Evolutionary conservation across 2,113 vertebrate species (phyloP).

Genomic region (Phrynosoma platyrhinos): DNA sequence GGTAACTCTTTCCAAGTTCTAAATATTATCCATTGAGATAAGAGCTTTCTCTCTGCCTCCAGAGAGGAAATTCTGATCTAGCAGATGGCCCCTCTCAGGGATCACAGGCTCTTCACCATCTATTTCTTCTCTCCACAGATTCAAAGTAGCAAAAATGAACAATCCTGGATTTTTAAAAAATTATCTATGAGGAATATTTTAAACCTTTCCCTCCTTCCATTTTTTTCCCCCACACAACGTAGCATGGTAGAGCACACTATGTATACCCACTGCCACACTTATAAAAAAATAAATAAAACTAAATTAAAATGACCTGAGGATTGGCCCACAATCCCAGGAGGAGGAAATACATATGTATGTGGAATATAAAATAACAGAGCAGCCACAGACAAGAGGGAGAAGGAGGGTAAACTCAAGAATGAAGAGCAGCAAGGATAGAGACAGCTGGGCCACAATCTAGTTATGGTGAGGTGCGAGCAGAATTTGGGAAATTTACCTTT

Average conservation of each 20-base stretch:
- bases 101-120: too few relatives aligned
- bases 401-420: not conserved
- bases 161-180: not conserved
- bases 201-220: not conserved
- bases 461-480: not conserved
- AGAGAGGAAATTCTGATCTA: too few relatives aligned
- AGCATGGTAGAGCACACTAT: not conserved
- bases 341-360: conserved; percentile 19
- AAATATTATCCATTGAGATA: too few relatives aligned
- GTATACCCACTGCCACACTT: not conserved
- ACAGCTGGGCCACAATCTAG: not conserved
- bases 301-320: conserved; percentile 19
- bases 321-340: not conserved
- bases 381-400: not conserved
- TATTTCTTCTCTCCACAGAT: not conserved
- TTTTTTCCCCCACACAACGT: not conserved
- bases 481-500: not conserved
- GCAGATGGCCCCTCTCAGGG: too few relatives aligned
- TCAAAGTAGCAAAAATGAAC: not conserved
- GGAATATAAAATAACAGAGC: not conserved
- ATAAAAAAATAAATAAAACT: not conserved
- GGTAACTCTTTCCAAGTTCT: too few relatives aligned
- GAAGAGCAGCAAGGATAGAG: too few relatives aligned
- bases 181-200: not conserved
- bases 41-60: too few relatives aligned